Percentiles rank a stretch among this genome's conserved stretches.
These are phyloP conservation scores for Centropus bengalensis DNA, from an alignment of 2,113 vertebrate species.

Conservation along the genomic window DNA sequence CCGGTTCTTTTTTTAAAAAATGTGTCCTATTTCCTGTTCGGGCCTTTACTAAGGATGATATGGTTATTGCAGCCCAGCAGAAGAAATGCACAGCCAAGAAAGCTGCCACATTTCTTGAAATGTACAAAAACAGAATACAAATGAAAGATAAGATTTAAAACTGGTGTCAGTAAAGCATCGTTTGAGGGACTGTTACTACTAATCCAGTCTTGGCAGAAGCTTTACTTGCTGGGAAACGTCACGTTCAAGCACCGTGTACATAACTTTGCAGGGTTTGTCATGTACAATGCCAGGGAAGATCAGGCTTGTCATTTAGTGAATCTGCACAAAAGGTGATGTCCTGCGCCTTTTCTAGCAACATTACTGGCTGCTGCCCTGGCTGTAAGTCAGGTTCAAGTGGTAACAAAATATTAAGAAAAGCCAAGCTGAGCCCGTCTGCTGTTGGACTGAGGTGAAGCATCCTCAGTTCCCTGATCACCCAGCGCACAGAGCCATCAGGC, in stretches of 20 bases:
- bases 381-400: neutral
- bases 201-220: neutral
- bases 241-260: rapidly evolving
- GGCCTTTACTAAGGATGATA: neutral
- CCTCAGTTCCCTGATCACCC: neutral
- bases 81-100: neutral
- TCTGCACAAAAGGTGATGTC: neutral
- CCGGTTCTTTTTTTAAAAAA: slow-evolving; percentile 27
- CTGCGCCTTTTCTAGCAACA: neutral
- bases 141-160: neutral
- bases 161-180: neutral
- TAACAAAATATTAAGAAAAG: neutral
- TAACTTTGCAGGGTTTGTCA: neutral
- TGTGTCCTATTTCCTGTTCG: neutral
- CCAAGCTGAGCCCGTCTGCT: neutral
- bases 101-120: neutral
- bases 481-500: neutral
- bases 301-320: neutral
- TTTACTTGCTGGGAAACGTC: neutral
- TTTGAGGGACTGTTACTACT: neutral
- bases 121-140: neutral
- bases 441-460: neutral
- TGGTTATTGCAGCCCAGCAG: neutral
- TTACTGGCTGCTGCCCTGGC: neutral
- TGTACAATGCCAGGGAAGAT: neutral